Percentiles rank a stretch among this genome's conserved stretches.
Evolutionary conservation across 2,113 vertebrate genomes (phyloP).

Genomic region (Anguilla rostrata): DNA sequence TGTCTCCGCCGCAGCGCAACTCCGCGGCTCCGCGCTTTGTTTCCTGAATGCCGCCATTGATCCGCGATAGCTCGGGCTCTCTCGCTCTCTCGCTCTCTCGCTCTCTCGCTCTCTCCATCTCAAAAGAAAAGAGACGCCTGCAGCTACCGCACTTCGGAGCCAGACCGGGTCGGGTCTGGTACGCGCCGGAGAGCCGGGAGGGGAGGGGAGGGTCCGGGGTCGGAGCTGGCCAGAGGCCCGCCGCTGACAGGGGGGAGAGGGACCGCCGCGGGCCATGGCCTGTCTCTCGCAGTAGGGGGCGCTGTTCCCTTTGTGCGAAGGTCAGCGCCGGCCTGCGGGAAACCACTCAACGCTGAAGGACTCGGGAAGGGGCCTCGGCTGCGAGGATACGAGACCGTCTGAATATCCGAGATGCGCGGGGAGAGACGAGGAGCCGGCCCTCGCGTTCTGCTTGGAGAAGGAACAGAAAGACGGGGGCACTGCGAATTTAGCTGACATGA

Average conservation of each 20-base stretch:
- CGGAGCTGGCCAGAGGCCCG: no score
- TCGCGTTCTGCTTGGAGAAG: neutral
- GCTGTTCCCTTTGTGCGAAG: conserved; percentile 28
- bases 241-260: neutral
- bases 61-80: neutral
- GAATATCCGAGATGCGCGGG: neutral
- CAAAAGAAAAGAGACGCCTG: neutral
- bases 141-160: neutral
- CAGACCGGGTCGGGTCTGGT: neutral
- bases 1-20: neutral
- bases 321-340: conserved; percentile 1
- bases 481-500: neutral
- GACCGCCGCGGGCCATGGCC: neutral
- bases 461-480: neutral
- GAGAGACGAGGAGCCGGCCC: neutral
- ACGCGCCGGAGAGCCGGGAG: neutral
- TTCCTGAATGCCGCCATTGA: neutral
- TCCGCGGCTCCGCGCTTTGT: neutral
- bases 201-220: neutral
- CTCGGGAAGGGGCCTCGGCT: neutral
- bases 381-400: neutral
- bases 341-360: neutral
- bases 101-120: neutral
- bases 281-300: conserved; percentile 28
- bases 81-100: no score